Evolutionary conservation across 2,797 vertebrate species (phyloP), one percentile per base, ranked within the genome.

Genomic region (Darevskia nairensis): DNA sequence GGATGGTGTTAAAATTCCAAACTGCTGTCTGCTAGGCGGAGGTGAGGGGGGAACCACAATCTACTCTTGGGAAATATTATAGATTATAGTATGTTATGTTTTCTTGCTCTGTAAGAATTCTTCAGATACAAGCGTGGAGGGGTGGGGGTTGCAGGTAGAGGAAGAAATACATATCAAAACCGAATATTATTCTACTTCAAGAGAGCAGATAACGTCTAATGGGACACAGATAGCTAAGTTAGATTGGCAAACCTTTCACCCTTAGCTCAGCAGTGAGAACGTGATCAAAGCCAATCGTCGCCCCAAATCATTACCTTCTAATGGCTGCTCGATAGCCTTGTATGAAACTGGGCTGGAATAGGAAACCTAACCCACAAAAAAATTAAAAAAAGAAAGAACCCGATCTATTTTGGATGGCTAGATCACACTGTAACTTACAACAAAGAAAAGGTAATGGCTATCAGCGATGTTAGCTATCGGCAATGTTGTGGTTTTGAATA

Each of bases 91-190:
- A 81, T 82, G 1, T 3, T 87, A 15, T 89, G 66, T 2, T 44
- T 89, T 80, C 32, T 81, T 90, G 85, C 35, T 35, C 2, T 68
- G 61, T 81, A n/a, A 80, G 84, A 44, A 71, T 82, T 87, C 87
- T 81, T 85, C 86, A 88, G 27, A 68, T 86, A 89, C 50, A 88
- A 87, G 64, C 72, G 41, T 80, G 77, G 75, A 55, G n/a, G 74
- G 2, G 27, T 13, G 29, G 80, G 3, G 27, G 10, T 64, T 39
- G 11, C 0, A 76, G 1, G 82, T 6, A 2, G 86, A 35, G 29
- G 15, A 27, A 66, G 35, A 64, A 61, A 86, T 78, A 80, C 21
- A 78, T 82, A 82, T 66, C 72, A 88, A 64, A 91, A 75, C 35
- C 39, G 72, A 90, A 88, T 21, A 32, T 32, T 41, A 32, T n/a